Base-by-base conservation (phyloP, 2,113 vertebrate species). In the Rhodinocichla rosea region DNA sequence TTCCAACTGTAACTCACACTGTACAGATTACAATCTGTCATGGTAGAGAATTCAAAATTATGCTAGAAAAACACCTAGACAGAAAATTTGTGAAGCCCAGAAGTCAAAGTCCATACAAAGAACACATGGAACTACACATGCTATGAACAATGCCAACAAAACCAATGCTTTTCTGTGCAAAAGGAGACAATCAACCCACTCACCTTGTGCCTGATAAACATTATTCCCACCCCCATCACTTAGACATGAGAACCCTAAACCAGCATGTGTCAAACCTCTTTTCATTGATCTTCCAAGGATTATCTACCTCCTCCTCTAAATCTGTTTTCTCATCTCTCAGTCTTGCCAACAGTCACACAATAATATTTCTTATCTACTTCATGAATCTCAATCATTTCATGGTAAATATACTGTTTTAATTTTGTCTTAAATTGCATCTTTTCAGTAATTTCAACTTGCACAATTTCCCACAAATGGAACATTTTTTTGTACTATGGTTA, bases 271-370 rank as follows among this genome's bases (percentile, higher is more conserved):
- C 35, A 88, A 93, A 83, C 5, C 20, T 53, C 83, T 93, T 73
- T 56, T 90, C 90, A 85, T 69, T 94, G 70, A 94, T 92, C 85
- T 83, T 94, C 62, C 53, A 93, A 90, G 87, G 85, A 94, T 83
- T 69, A 75, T 79, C 93, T 84, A 49, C 94, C 90, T 93, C 94
- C 94, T 91, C 93, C 95, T 95, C 95, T 91, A 92, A 95, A 94
- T 94, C 95, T 96, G 90, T 94, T 90, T 93, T 69, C 75, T 82
- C 53, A 44, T 64, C 71, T 91, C 79, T 85, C 60, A 15, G 9
- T 60, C 50, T 49, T 76, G 67, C 32, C 35, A 30, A 87, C 35
- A 89, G 23, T 44, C 56, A 40, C 27, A 75, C 33, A 85, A 73
- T 85, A 92, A 32, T 35, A 30, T 60, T 83, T 70, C 57, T 82